Evolutionary conservation across 2,113 vertebrate genomes (phyloP).

Genomic region (Daboia siamensis): DNA sequence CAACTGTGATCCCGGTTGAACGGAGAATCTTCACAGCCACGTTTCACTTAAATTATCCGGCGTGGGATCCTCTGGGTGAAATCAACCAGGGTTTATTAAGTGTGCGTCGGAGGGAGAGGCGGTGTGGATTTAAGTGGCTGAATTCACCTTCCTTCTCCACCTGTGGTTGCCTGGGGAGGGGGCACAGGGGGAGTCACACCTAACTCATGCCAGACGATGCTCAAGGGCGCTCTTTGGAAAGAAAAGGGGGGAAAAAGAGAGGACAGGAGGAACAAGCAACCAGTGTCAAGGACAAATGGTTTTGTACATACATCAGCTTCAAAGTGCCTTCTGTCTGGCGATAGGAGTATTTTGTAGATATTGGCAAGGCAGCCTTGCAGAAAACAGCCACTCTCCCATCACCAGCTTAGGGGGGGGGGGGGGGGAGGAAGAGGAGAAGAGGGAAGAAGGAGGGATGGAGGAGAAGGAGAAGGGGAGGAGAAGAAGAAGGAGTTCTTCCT

Average conservation of each 20-base stretch:
- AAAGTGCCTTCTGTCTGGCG: conserved; percentile 43
- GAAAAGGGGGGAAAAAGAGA: not conserved
- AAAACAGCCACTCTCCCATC: conserved; percentile 40
- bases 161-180: not conserved
- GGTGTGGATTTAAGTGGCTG: no score
- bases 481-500: not conserved
- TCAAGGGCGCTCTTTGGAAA: conserved; percentile 31
- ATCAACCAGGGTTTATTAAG: not conserved
- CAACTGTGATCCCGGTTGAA: not conserved
- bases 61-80: not conserved
- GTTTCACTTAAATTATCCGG: no score
- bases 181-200: not conserved
- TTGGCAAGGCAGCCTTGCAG: conserved; percentile 55
- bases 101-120: no score
- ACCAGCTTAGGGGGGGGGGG: conserved; percentile 17
- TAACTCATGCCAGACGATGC: not conserved
- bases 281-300: conserved; percentile 10
- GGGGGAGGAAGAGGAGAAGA: no score
- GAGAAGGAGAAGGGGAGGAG: no score
- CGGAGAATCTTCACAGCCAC: not conserved
- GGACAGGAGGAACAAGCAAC: conserved; percentile 48
- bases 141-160: not conserved
- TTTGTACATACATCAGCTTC: conserved; percentile 56
- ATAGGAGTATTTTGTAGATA: conserved; percentile 58
- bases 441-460: no score